phyloP scores from a whole-genome alignment of 2,113 vertebrate genomes.

The Carollia perspicillata region DNA sequence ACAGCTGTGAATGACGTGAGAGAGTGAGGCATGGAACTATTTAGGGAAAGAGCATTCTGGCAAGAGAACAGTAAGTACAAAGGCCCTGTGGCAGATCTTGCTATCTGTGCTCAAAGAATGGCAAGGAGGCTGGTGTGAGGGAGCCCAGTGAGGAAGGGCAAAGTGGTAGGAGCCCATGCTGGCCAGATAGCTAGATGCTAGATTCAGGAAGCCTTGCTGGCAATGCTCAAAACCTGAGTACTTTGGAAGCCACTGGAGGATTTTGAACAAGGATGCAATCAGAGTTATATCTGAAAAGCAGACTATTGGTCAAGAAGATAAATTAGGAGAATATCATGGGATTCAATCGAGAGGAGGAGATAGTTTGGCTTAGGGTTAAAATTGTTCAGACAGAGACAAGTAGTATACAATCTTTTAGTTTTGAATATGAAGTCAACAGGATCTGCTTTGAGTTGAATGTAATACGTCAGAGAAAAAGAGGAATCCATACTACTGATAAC shows the following conservation, averaged over 20 bases:
- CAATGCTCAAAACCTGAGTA: neutral
- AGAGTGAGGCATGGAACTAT: neutral
- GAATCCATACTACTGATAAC: neutral
- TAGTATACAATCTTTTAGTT: neutral
- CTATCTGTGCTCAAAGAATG: neutral
- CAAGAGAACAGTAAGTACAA: neutral
- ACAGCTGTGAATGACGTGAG: neutral
- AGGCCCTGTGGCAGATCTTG: neutral
- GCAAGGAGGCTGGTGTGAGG: neutral
- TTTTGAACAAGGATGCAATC: neutral
- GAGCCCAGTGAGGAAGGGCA: neutral
- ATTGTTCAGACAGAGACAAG: neutral
- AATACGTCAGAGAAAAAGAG: neutral
- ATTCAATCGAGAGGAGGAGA: neutral
- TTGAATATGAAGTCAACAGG: neutral
- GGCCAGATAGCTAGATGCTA: neutral
- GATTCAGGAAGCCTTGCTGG: neutral
- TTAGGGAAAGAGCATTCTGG: neutral
- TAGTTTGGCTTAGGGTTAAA: neutral
- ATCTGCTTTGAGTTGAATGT: neutral
- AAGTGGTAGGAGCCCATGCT: neutral
- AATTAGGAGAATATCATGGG: neutral
- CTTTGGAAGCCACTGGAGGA: neutral
- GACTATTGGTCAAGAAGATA: neutral
- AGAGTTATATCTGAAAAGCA: neutral